Evolutionary conservation across 2,113 vertebrate species (phyloP), one percentile per base, ranked within the genome.

Genomic region (Bambusicola thoracicus): DNA sequence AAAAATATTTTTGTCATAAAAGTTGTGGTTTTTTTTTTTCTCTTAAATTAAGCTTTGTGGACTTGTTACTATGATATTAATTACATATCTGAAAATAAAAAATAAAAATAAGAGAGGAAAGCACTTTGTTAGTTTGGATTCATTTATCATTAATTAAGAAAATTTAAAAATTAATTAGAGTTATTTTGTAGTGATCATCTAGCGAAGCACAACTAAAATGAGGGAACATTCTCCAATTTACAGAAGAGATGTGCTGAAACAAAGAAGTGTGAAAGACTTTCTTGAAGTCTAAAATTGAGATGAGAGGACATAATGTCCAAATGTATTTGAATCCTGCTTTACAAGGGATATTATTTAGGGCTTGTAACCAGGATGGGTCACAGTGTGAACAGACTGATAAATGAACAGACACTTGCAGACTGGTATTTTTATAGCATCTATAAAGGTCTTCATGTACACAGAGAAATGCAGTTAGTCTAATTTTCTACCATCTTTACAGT

Each of bases 11-110:
- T 66, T 4, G 21, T 29, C 1, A 49, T 38, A 13, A 63, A 55
- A 81, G 84, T 59, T 20, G 2, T n/a, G n/a, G n/a, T n/a, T n/a
- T n/a, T 0, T 0, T 5, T 44, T 4, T 43, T 51, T 2, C 4
- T 16, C 13, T 34, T 51, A 78, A 85, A 72, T 11, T 11, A 61
- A 62, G 3, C 0, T 72, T 75, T 56, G 5, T 43, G 29, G 41
- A 5, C 34, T 78, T 70, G 3, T 17, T 70, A 12, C 34, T 68
- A 40, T 32, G 8, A 6, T 11, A 59, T 79, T 80, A 90, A 55
- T 14, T 7, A 34, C 2, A 4, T 32, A 29, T 87, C 83, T 70
- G 17, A 16, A 8, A 11, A 13, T 7, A 29, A 34, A 20, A 59
- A 59, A 34, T 13, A 22, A 62, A 32, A 55, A 17, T 16, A 53